Percentiles rank a stretch among this genome's conserved stretches.
Evolutionary conservation across 2,113 vertebrate species (phyloP).

Genomic region (Perca flavescens): DNA sequence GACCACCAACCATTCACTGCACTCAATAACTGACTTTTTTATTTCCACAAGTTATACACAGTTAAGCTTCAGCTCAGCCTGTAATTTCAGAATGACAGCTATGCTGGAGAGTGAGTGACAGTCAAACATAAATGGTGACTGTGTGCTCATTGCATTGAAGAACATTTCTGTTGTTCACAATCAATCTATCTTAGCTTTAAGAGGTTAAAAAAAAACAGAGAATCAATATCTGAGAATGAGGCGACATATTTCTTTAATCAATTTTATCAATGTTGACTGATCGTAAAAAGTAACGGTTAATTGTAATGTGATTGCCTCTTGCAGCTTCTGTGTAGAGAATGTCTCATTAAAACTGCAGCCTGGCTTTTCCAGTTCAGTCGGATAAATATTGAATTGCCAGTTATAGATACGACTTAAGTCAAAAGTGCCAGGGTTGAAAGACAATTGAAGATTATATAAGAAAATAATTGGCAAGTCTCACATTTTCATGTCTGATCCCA

Average conservation of each 20-base stretch:
- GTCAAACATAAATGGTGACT: slow-evolving; percentile 28
- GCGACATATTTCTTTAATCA: slow-evolving; percentile 1
- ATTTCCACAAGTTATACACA: not conserved
- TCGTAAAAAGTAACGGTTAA: slow-evolving; percentile 31
- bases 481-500: slow-evolving; percentile 62
- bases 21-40: slow-evolving; percentile 7
- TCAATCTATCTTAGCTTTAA: slow-evolving; percentile 2
- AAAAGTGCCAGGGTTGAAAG: slow-evolving; percentile 44
- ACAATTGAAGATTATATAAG: slow-evolving; percentile 66
- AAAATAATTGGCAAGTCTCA: slow-evolving; percentile 55
- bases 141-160: slow-evolving; percentile 6
- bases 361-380: slow-evolving; percentile 42
- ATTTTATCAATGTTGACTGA: slow-evolving; percentile 32
- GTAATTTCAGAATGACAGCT: slow-evolving; percentile 50
- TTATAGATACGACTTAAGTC: slow-evolving; percentile 66
- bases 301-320: slow-evolving; percentile 28
- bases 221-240: slow-evolving; percentile 1
- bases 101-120: slow-evolving; percentile 33
- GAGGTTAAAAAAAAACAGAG: not conserved
- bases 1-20: slow-evolving; percentile 3
- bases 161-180: slow-evolving; percentile 27
- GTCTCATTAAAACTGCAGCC: slow-evolving; percentile 67
- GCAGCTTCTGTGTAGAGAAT: slow-evolving; percentile 24
- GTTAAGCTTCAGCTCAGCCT: slow-evolving; percentile 16
- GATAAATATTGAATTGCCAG: slow-evolving; percentile 72